phyloP scores from a whole-genome alignment of 2,797 vertebrate species.

The Bradypodion ventrale region DNA sequence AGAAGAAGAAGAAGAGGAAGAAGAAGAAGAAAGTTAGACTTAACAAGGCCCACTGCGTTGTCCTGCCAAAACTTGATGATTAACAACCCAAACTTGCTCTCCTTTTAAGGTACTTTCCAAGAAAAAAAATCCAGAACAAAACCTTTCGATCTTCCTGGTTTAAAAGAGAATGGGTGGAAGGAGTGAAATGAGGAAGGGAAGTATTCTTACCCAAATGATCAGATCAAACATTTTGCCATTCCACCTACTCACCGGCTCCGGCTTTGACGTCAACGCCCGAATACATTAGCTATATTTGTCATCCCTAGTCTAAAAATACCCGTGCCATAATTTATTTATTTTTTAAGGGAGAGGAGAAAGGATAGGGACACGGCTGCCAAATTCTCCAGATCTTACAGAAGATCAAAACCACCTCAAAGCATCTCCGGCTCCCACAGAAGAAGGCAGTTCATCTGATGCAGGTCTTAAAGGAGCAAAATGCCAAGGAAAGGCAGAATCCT shows the following conservation, averaged over 20 bases:
- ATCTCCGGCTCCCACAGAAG: not conserved
- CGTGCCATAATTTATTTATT: slow-evolving; percentile 63
- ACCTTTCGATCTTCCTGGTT: slow-evolving; percentile 44
- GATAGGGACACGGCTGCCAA: slow-evolving; percentile 49
- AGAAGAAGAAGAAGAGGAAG: too few relatives aligned
- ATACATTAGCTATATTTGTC: slow-evolving; percentile 75
- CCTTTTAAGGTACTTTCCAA: too few relatives aligned
- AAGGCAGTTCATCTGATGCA: too few relatives aligned
- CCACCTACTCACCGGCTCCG: slow-evolving; percentile 70
- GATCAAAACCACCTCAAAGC: slow-evolving; percentile 26
- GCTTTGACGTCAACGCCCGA: slow-evolving; percentile 71
- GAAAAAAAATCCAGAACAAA: slow-evolving; percentile 27
- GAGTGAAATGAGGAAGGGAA: slow-evolving; percentile 6
- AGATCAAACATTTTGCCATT: slow-evolving; percentile 72
- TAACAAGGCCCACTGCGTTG: too few relatives aligned
- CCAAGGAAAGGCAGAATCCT: too few relatives aligned
- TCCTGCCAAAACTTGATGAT: too few relatives aligned
- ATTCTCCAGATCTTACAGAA: slow-evolving; percentile 51
- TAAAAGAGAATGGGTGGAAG: slow-evolving; percentile 38
- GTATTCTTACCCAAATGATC: slow-evolving; percentile 69
- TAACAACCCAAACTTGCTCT: too few relatives aligned
- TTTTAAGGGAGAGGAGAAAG: slow-evolving; percentile 62
- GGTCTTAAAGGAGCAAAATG: too few relatives aligned
- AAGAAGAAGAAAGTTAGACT: too few relatives aligned
- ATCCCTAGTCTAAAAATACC: slow-evolving; percentile 68